A percentile compares a stretch with the other conserved stretches of the same genome.
phyloP scores from a whole-genome alignment of 2,888 invertebrate species.

The Liposcelis brunnea region DNA sequence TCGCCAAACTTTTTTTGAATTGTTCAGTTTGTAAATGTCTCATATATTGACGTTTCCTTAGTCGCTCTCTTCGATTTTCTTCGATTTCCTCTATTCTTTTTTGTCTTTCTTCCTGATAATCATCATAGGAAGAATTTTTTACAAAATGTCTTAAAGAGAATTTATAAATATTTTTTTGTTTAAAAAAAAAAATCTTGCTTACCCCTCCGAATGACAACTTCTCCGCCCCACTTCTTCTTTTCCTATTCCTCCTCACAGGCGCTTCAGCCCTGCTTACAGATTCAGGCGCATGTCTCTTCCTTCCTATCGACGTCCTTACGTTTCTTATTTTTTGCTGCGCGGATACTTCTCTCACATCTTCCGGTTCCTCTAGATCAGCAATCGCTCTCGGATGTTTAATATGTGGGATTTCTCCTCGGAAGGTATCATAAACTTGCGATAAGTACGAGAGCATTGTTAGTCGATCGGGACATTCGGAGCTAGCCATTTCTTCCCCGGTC shows the following conservation, averaged over 20 bases:
- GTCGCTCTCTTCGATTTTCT: conserved; percentile 44
- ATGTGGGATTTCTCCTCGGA: conserved; percentile 80
- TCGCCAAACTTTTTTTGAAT: conserved; percentile 69
- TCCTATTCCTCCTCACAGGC: conserved; percentile 11
- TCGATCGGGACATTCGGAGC: conserved; percentile 51
- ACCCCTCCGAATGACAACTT: conserved; percentile 7
- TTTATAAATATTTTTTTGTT: too few relatives aligned
- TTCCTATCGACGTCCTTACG: not conserved
- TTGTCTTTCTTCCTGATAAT: conserved; percentile 48
- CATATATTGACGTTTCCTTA: conserved; percentile 44
- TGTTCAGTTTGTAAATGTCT: conserved; percentile 63
- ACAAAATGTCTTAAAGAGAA: too few relatives aligned
- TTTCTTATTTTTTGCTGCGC: not conserved
- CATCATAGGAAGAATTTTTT: too few relatives aligned
- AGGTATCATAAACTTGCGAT: conserved; percentile 73
- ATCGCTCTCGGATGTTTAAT: conserved; percentile 54
- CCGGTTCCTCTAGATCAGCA: not conserved
- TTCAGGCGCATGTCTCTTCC: not conserved
- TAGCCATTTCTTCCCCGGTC: conserved; percentile 59
- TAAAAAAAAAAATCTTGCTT: too few relatives aligned
- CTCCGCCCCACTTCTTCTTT: conserved; percentile 16
- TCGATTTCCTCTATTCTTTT: conserved; percentile 58
- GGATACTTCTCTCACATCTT: not conserved
- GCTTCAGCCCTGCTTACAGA: not conserved
- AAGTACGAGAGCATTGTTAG: conserved; percentile 65